A percentile compares a stretch with the other conserved stretches of the same genome.
Conservation (phyloP, 2,113 vertebrate species). For the Riparia riparia region DNA sequence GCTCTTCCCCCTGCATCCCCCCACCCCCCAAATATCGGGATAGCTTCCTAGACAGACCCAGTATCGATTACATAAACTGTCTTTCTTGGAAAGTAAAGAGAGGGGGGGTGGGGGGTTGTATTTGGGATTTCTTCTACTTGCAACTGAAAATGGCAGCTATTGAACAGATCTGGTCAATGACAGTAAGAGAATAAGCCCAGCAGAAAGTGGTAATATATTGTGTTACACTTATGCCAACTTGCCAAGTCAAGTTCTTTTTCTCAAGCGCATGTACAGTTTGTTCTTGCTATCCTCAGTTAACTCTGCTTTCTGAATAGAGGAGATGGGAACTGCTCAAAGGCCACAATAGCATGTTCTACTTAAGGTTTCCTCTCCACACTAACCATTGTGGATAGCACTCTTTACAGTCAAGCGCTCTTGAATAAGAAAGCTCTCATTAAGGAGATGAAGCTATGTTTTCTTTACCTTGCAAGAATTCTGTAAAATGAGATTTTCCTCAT, state of each 20-base stretch:
- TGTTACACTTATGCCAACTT: conserved; percentile 69
- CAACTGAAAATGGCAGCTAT: conserved; percentile 62
- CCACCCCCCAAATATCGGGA: neutral
- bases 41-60: conserved; percentile 69
- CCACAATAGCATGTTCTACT: conserved; percentile 74
- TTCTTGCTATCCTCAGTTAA: conserved; percentile 70
- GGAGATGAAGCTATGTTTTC: conserved; percentile 44
- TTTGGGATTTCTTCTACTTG: conserved; percentile 48
- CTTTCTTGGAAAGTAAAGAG: conserved; percentile 75
- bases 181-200: conserved; percentile 70
- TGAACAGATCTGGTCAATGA: conserved; percentile 73
- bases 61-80: conserved; percentile 66
- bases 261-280: conserved; percentile 68
- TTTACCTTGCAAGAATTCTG: conserved; percentile 50
- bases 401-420: conserved; percentile 68
- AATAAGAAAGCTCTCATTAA: conserved; percentile 62
- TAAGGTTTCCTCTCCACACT: conserved; percentile 68
- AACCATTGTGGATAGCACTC: conserved; percentile 65
- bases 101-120: neutral
- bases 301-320: conserved; percentile 69
- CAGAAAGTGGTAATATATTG: conserved; percentile 76
- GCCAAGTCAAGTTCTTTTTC: conserved; percentile 76
- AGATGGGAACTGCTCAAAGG: conserved; percentile 73
- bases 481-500: conserved; percentile 64
- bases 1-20: neutral